Base-by-base conservation (phyloP, 2,113 vertebrate species). In the Grantiella picta region DNA sequence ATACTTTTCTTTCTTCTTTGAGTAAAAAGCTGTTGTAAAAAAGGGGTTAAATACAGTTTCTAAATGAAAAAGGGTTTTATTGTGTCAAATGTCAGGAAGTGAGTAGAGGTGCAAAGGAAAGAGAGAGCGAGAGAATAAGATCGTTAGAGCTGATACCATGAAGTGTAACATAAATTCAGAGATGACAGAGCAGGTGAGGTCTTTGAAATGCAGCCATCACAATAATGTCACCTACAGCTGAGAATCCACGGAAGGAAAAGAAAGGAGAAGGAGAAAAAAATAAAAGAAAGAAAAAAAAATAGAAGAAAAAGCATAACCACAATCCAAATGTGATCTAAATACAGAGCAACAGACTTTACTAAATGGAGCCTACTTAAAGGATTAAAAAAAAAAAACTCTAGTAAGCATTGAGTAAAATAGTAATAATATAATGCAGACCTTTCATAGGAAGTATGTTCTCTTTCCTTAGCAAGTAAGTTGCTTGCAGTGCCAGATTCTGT, bases 21-120 rank as follows among this genome's bases (percentile, higher is more conserved):
- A 97, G 73, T 96, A 97, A 97, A 94, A 92, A 80, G 75, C 92
- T 97, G 69, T 36, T 95, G 94, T 73, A 94, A 77, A 93, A 97
- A 97, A 98, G 83, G 95, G 96, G 97, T 97, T 98, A 97, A 97
- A 95, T 88, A 93, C 36, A 87, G 97, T 98, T 98, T 98, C 98
- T 98, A 96, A 97, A 98, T 96, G 97, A 97, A 98, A 97, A 97
- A 95, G 69, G 83, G 90, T 96, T 98, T 97, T 97, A 97, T 97
- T 98, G 96, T 97, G 94, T 97, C 94, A 97, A 97, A 93, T 90
- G 97, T 98, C 98, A 98, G 98, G 98, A 98, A 98, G 97, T 98
- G 97, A 98, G 95, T 92, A 96, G 95, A 97, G 95, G 93, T 97
- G 97, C 96, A 97, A 94, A 97, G 93, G 94, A 97, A 98, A 95